A percentile compares a stretch with the other conserved stretches of the same genome.
phyloP scores from a whole-genome alignment of 2,888 invertebrate species.

The Smittia sp. region DNA sequence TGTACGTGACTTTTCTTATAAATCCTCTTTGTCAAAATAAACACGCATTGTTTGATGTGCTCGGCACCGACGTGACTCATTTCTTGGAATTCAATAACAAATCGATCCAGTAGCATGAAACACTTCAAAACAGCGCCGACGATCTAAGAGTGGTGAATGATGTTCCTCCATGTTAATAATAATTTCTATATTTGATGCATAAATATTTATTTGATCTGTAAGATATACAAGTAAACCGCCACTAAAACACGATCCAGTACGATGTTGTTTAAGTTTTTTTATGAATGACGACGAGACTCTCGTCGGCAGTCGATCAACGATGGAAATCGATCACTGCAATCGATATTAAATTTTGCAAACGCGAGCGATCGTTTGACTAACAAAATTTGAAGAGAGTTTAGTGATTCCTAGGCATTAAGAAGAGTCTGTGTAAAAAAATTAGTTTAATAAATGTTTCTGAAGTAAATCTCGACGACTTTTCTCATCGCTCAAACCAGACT shows the following conservation, averaged over 20 bases:
- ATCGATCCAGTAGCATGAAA: constrained; percentile 8
- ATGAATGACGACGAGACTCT: not conserved
- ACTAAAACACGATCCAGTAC: not conserved
- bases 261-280: constrained; percentile 3
- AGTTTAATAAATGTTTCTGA: constrained; percentile 1
- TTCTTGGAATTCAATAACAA: constrained; percentile 15
- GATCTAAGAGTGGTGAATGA: not conserved
- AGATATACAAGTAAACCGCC: constrained; percentile 12
- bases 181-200: constrained; percentile 1
- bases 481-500: not conserved
- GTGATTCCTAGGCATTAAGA: not conserved
- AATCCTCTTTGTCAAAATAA: not conserved
- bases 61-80: not conserved
- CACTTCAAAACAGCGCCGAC: not conserved
- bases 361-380: not conserved
- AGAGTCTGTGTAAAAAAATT: not conserved
- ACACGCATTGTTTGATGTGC: constrained; percentile 18
- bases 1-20: constrained; percentile 1
- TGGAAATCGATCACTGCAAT: not conserved
- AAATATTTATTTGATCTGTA: constrained; percentile 17
- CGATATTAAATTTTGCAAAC: not conserved
- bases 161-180: not conserved
- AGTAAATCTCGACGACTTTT: not conserved
- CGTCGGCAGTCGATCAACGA: not conserved
- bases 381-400: too few relatives aligned